Evolutionary conservation across 2,113 vertebrate species (phyloP), one percentile per base, ranked within the genome.

Genomic region (Dicaeum eximium): DNA sequence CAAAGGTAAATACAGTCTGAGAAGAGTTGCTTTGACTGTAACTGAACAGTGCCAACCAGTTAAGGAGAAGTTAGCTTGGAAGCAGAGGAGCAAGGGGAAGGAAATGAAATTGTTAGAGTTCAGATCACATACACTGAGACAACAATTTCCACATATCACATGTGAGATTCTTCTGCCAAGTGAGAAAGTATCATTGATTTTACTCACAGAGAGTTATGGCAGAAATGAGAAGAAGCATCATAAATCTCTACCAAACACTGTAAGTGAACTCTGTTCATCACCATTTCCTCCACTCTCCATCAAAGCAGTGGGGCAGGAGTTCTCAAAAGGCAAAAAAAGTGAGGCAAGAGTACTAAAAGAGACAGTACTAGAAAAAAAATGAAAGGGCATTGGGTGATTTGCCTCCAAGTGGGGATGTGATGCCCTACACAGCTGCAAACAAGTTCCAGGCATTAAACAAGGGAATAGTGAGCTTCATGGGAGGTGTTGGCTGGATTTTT

Each of bases 131-230:
- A 70, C 38, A 42, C 31, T 61, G 62, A 92, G 50, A 37, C 50
- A 86, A 77, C 80, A 77, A 54, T 94, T 92, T 86, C 80, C 1
- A 11, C 70, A 66, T 58, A 78, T 92, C 86, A 91, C 1, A 0
- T 93, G 83, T 61, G 31, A 88, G 64, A 62, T 70, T 31, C 44
- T 83, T 92, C 67, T 92, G 80, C 88, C 71, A 90, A 88, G 35
- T 90, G 27, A 90, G 64, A 90, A 90, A 80, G 47, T 86, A 31
- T 73, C 67, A 90, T 51, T 93, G 88, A 94, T 97, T 95, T 94
- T 80, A 65, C 30, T 54, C 24, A 42, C 12, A 72, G 38, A 69
- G 62, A 71, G 13, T 66, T 80, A 82, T 25, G 50, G 38, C 64
- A 94, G 64, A 90, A 94, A 61, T 83, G 54, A 77, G 47, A 86